Percentiles rank a stretch among this genome's conserved stretches.
Conservation (phyloP, 2,888 invertebrate species). For the Andricus quercusramuli region DNA sequence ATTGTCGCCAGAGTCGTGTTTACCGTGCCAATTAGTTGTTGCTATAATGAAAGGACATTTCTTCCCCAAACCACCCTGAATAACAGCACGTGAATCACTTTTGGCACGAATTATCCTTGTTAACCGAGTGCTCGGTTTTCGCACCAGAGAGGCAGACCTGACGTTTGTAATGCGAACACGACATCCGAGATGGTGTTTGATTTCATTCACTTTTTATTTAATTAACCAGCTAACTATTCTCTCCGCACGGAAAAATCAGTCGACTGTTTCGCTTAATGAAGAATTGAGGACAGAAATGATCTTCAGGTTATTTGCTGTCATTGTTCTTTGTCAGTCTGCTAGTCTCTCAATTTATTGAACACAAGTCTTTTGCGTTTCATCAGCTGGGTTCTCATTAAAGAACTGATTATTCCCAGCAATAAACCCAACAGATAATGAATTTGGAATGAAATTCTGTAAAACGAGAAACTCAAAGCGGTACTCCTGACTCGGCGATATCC, state of each 20-base stretch:
- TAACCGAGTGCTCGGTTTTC: constrained; percentile 37
- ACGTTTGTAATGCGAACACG: constrained; percentile 36
- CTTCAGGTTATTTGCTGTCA: too few relatives aligned
- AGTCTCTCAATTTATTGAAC: too few relatives aligned
- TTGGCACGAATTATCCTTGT: constrained; percentile 40
- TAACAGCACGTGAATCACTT: constrained; percentile 37
- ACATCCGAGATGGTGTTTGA: constrained; percentile 36
- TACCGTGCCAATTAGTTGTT: constrained; percentile 38
- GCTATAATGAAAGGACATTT: constrained; percentile 37
- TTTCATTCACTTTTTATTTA: constrained; percentile 32
- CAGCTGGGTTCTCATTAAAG: neutral
- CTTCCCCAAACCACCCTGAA: constrained; percentile 7
- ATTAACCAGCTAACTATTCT: constrained; percentile 11
- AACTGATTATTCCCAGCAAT: neutral
- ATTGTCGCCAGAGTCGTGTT: constrained; percentile 37
- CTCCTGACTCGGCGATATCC: neutral
- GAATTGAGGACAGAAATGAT: neutral
- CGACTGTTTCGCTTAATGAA: neutral
- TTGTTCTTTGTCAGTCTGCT: too few relatives aligned
- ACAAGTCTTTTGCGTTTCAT: too few relatives aligned
- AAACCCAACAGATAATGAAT: neutral
- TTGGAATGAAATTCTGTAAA: constrained; percentile 15
- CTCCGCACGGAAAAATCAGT: neutral
- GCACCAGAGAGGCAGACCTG: constrained; percentile 4
- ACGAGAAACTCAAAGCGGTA: constrained; percentile 15